Conservation (phyloP, 2,113 vertebrate genomes). For the Bubalus kerabau region DNA sequence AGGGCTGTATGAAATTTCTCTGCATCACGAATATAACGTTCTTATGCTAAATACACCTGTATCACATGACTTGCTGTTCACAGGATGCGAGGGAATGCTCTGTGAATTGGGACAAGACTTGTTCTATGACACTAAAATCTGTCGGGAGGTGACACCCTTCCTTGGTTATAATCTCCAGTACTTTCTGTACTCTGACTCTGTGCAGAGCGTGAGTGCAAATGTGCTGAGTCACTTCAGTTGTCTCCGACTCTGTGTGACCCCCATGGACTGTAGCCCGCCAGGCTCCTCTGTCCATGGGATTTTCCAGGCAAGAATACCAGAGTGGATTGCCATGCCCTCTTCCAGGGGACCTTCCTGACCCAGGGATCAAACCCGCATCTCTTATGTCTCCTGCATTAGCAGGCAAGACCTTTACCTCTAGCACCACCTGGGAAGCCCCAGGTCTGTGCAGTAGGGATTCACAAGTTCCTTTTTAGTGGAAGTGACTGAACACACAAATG, state of each 20-base stretch:
- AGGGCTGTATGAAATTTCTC: neutral
- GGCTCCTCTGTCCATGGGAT: neutral
- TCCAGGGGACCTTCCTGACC: neutral
- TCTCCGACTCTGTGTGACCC: neutral
- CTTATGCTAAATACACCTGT: neutral
- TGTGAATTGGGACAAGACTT: neutral
- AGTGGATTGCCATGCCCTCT: neutral
- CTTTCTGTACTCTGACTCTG: neutral
- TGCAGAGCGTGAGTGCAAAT: rapidly evolving
- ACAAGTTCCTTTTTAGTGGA: neutral
- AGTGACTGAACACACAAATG: neutral
- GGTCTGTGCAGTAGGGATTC: neutral
- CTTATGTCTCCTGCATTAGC: neutral
- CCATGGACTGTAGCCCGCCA: neutral
- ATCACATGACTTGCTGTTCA: neutral
- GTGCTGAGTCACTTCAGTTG: neutral
- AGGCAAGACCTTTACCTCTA: neutral
- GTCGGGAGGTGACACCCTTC: neutral
- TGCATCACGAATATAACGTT: neutral
- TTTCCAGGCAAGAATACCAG: neutral
- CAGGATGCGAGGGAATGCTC: too few relatives aligned
- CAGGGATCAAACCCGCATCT: neutral
- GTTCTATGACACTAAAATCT: neutral
- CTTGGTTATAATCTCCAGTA: neutral
- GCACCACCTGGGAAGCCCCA: neutral